phyloP scores from a whole-genome alignment of 2,797 vertebrate species.

The Serranus cabrilla region DNA sequence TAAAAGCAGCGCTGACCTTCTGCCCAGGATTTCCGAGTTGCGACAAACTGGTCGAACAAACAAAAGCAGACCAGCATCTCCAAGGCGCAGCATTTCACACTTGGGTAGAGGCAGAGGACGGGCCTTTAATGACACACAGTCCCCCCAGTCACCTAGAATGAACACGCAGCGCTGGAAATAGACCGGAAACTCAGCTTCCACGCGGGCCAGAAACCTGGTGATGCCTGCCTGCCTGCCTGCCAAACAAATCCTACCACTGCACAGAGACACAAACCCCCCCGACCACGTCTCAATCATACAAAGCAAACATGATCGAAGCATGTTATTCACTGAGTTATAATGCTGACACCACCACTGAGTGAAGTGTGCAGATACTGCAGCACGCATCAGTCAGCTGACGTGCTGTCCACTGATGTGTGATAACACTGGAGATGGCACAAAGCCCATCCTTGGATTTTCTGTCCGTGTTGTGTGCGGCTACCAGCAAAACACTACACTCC shows the following conservation, averaged over 20 bases:
- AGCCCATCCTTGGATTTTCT: conserved; percentile 47
- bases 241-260: conserved; percentile 51
- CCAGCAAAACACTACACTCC: conserved; percentile 39
- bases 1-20: conserved; percentile 43
- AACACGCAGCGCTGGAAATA: conserved; percentile 81
- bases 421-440: conserved; percentile 55
- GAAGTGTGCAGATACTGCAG: conserved; percentile 40
- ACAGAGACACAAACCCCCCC: conserved; percentile 31
- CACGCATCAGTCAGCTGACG: conserved; percentile 54
- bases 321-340: conserved; percentile 56
- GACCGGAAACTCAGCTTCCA: conserved; percentile 78
- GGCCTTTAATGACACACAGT: conserved; percentile 81
- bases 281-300: conserved; percentile 59
- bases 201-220: conserved; percentile 66
- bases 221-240: conserved; percentile 64
- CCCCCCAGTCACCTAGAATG: conserved; percentile 82
- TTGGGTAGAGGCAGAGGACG: conserved; percentile 75
- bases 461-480: conserved; percentile 48
- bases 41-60: conserved; percentile 66
- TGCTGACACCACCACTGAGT: conserved; percentile 51
- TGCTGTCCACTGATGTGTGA: conserved; percentile 66
- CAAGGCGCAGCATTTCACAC: conserved; percentile 80
- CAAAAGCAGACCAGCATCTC: conserved; percentile 79
- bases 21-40: conserved; percentile 54
- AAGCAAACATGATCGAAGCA: conserved; percentile 63